Conservation (phyloP, 2,888 invertebrate species). For the Subacronicta megacephala region DNA sequence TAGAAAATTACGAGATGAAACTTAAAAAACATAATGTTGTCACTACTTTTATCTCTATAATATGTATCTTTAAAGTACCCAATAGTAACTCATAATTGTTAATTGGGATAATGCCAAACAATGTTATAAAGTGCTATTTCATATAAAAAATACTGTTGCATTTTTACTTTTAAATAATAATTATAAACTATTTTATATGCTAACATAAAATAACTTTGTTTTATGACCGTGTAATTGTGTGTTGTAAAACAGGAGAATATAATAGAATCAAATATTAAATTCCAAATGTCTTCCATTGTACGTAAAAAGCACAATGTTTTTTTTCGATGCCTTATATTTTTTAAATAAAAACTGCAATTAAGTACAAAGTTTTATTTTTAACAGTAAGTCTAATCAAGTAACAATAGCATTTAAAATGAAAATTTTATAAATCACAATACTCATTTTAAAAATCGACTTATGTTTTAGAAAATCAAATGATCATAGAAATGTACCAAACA, state of each 20-base stretch:
- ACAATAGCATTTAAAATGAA: constrained; percentile 69
- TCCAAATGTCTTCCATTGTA: constrained; percentile 48
- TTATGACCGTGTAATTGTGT: not conserved
- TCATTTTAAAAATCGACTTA: constrained; percentile 65
- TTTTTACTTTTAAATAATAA: constrained; percentile 3
- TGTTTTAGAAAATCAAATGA: constrained; percentile 59
- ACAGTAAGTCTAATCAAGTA: constrained; percentile 73
- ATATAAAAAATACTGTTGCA: constrained; percentile 1
- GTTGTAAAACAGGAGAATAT: not conserved
- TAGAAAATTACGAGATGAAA: too few species aligned
- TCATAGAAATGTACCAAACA: constrained; percentile 49
- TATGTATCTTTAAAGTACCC: too few species aligned
- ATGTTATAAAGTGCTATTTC: too few species aligned
- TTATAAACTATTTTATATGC: too few species aligned
- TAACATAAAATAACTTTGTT: too few species aligned
- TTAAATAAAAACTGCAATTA: constrained; percentile 43
- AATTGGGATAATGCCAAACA: too few species aligned
- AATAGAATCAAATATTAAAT: too few species aligned
- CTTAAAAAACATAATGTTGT: too few species aligned
- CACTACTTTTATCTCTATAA: too few species aligned
- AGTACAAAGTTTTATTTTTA: constrained; percentile 77
- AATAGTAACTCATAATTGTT: too few species aligned
- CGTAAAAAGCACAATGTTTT: constrained; percentile 13
- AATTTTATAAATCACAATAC: constrained; percentile 58
- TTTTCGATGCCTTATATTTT: constrained; percentile 23